Percentiles rank a stretch among this genome's conserved stretches.
Conservation (phyloP, 2,797 vertebrate species). For the Ptychobarbus kaznakovi region DNA sequence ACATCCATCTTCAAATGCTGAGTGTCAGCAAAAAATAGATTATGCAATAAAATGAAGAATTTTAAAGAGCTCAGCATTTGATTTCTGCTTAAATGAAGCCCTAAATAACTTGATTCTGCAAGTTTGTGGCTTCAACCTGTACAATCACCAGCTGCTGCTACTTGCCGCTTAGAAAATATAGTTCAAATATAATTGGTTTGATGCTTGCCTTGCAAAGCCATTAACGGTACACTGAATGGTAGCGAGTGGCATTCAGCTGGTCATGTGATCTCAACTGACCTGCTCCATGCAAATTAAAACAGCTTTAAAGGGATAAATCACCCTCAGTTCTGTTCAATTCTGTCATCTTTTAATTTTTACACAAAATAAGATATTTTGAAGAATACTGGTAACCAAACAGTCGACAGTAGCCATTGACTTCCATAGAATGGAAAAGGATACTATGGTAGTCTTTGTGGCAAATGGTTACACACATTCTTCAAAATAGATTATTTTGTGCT, state of each 20-base stretch:
- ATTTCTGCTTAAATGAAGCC: slow-evolving; percentile 12
- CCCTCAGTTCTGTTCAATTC: background rate
- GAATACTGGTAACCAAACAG: background rate
- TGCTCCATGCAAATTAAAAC: background rate
- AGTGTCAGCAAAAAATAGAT: slow-evolving; percentile 1
- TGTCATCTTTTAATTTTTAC: background rate
- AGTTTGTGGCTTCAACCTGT: background rate
- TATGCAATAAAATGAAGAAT: slow-evolving; percentile 4
- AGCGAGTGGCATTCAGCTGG: background rate
- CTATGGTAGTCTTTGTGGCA: background rate
- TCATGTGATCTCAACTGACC: background rate
- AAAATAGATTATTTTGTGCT: background rate
- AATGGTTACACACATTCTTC: background rate
- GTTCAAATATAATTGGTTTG: background rate
- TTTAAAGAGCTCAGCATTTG: slow-evolving; percentile 13
- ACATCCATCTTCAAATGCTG: slow-evolving; percentile 8
- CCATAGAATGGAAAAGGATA: background rate
- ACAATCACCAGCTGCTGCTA: background rate
- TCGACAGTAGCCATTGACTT: background rate
- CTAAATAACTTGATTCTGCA: background rate
- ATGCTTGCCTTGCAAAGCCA: background rate
- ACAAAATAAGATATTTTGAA: background rate
- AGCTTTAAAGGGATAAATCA: background rate
- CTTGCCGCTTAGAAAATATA: background rate
- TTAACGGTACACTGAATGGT: background rate